Evolutionary conservation across 2,113 vertebrate genomes (phyloP), one percentile per base, ranked within the genome.

Genomic region (Apus apus): DNA sequence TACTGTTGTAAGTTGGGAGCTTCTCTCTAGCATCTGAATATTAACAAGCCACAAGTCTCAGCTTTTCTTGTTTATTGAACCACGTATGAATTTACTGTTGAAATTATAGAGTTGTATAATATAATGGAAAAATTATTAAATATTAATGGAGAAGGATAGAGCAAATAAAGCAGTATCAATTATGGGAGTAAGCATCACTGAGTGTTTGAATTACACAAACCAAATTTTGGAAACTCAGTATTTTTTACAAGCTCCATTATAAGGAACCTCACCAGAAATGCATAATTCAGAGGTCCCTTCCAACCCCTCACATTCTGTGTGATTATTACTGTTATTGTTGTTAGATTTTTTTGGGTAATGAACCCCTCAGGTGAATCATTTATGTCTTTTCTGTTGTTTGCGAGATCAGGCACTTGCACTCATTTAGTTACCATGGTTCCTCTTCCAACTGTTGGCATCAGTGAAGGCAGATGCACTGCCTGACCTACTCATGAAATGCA

Each of bases 41-140:
- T 70, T 34, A 32, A 38, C 34, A 30, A 40, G 48, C 80, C 25
- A 50, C 40, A 66, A 73, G 14, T 62, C 40, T 58, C 20, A 46
- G 3, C 9, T 18, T 66, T 32, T 66, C 50, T 66, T 89, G 36
- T 64, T 67, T 60, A 30, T 90, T 57, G 66, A 75, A 43, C 54
- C 25, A 14, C 17, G 76, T 48, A 43, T 0, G 5, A 89, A 25
- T 77, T 83, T 77, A 15, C 18, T 57, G 32, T 53, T 84, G 76
- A 51, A 66, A 56, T 48, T 90, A 22, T 65, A 54, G 30, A 30
- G 11, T 77, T 80, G 38, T 26, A 21, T 72, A 64, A 19, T 40
- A 17, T 38, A 0, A 30, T 2, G 19, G 58, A 54, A 67, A 19
- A 4, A 1, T 18, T 74, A 48, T 21, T 0, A 34, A 68, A 54